A percentile compares a stretch with the other conserved stretches of the same genome.
phyloP scores from a whole-genome alignment of 2,113 vertebrate genomes.

The Notarius quadriscutis region DNA sequence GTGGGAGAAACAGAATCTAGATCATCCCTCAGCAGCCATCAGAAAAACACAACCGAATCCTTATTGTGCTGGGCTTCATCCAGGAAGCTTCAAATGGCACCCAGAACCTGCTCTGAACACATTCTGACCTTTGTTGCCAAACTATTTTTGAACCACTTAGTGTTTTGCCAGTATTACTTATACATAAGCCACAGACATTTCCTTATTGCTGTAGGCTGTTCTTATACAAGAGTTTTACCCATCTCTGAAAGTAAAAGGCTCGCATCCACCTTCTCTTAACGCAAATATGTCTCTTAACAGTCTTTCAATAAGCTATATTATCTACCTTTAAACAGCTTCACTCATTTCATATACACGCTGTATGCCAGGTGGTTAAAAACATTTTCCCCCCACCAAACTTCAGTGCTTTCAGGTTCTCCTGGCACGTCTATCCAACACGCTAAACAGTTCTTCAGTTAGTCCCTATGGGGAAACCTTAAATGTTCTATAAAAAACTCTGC shows the following conservation, averaged over 20 bases:
- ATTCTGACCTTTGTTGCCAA: not conserved
- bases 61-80: not conserved
- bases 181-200: conserved; percentile 5
- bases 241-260: not conserved
- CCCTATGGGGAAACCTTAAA: not conserved
- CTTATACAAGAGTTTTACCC: not conserved
- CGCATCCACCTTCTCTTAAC: not conserved
- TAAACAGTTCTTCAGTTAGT: not conserved
- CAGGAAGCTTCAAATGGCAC: conserved; percentile 27
- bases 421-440: not conserved
- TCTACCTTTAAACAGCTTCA: not conserved
- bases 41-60: not conserved
- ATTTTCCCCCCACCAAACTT: not conserved
- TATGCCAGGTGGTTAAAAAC: not conserved
- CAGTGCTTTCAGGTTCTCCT: not conserved
- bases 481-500: not conserved
- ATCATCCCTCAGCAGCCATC: not conserved
- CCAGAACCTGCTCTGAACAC: not conserved
- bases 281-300: not conserved
- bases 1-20: conserved; percentile 1
- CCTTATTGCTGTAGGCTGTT: not conserved
- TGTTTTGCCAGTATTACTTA: conserved; percentile 13
- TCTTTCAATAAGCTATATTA: not conserved
- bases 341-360: not conserved
- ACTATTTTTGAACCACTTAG: not conserved